A percentile compares a stretch with the other conserved stretches of the same genome.
Evolutionary conservation across 2,113 vertebrate species (phyloP).

Genomic region (Osmerus mordax): DNA sequence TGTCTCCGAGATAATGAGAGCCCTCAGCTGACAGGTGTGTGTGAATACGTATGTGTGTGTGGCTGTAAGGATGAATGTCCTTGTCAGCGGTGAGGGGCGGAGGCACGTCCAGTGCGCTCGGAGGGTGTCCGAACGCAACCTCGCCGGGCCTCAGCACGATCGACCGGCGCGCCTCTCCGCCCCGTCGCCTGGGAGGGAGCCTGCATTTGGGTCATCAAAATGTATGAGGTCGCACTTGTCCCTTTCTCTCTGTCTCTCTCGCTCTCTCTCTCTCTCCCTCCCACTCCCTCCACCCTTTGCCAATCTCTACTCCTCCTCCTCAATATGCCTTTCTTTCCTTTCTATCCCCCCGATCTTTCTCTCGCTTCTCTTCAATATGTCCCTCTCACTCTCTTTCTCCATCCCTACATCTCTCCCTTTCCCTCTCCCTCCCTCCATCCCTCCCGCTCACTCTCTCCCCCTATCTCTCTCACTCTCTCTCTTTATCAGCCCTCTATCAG

Average conservation of each 20-base stretch:
- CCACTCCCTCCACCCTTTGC: neutral
- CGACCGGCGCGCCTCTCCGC: neutral
- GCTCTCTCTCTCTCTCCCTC: neutral
- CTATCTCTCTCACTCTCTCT: neutral
- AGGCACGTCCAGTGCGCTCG: neutral
- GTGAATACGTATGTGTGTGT: neutral
- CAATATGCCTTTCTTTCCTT: neutral
- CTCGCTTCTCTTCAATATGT: neutral
- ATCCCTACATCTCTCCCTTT: neutral
- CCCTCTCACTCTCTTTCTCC: neutral
- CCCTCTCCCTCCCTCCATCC: neutral
- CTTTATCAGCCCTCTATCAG: neutral
- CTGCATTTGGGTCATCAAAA: neutral
- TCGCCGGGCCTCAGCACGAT: neutral
- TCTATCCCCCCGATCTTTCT: neutral
- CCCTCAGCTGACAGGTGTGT: neutral
- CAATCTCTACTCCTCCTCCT: too few relatives aligned
- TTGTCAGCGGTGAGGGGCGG: slow-evolving; percentile 39
- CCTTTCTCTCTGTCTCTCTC: neutral
- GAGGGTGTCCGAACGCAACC: neutral
- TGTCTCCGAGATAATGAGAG: neutral
- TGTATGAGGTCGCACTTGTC: neutral
- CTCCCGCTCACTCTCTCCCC: neutral
- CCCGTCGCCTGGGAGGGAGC: neutral
- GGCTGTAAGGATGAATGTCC: slow-evolving; percentile 42